These are phyloP conservation scores for Metacarcinus magister DNA, from an alignment of 2,888 invertebrate genomes.

Conservation along the genomic window DNA sequence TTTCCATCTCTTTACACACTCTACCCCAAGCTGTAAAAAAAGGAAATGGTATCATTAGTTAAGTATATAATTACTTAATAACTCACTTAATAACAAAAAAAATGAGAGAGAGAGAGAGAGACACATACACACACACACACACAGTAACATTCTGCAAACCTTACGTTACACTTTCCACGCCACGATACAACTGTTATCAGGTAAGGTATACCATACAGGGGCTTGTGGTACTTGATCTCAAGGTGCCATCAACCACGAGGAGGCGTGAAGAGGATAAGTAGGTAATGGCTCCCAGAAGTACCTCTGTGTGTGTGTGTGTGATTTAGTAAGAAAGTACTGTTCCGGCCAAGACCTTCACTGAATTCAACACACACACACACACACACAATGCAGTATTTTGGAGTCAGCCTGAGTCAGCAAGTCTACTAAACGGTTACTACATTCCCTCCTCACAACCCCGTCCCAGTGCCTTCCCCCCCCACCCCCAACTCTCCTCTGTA, in stretches of 20 bases:
- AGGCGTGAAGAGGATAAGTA: too few species aligned
- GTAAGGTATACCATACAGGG: too few species aligned
- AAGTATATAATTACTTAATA: neutral
- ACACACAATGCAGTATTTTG: neutral
- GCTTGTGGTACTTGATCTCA: too few species aligned
- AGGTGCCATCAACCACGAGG: too few species aligned
- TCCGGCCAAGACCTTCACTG: neutral
- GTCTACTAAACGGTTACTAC: neutral
- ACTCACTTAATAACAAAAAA: neutral
- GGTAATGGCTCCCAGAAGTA: neutral
- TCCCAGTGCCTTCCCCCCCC: neutral
- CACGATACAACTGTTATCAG: too few species aligned
- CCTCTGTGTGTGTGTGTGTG: neutral
- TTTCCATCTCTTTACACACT: constrained; percentile 85
- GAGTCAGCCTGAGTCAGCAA: constrained; percentile 29
- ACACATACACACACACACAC: neutral
- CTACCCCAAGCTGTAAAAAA: constrained; percentile 88
- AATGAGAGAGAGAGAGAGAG: neutral
- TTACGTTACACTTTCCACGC: too few species aligned
- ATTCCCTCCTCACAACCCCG: neutral
- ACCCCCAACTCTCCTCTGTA: neutral
- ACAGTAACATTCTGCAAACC: too few species aligned
- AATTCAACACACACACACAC: neutral
- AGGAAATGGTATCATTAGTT: neutral
- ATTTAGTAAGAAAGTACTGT: neutral